phyloP scores from a whole-genome alignment of 2,888 invertebrate species.

The Drosophila tanythrix region DNA sequence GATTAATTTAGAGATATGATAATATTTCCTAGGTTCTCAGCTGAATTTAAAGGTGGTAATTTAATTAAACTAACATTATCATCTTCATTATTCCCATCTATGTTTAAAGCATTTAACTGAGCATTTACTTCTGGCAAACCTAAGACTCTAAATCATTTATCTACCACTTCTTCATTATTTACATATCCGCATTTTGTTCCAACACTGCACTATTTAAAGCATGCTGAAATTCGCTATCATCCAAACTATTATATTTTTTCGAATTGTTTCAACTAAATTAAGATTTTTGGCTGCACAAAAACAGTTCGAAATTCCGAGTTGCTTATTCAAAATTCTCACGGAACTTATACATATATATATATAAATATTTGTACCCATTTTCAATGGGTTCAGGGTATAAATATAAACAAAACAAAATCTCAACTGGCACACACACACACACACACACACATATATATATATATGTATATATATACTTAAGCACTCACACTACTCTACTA shows the following conservation, averaged over 20 bases:
- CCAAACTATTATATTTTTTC: not conserved
- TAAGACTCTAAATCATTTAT: not conserved
- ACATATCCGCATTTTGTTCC: too few species aligned
- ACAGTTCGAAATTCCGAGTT: not conserved
- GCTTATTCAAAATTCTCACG: too few species aligned
- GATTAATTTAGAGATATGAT: not conserved
- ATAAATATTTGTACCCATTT: not conserved
- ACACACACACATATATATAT: not conserved
- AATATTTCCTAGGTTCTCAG: not conserved
- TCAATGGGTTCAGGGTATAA: not conserved
- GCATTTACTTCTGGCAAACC: not conserved
- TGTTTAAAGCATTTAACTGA: not conserved
- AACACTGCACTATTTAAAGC: not conserved
- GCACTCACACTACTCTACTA: not conserved
- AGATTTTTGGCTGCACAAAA: not conserved
- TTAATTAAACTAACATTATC: not conserved
- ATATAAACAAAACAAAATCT: constrained; percentile 7
- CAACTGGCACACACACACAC: constrained; percentile 1
- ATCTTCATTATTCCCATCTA: not conserved
- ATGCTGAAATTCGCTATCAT: not conserved
- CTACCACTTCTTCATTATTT: not conserved
- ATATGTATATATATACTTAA: not conserved
- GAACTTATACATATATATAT: not conserved
- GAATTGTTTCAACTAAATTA: not conserved
- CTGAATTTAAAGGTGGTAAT: not conserved